Percentiles rank a stretch among this genome's conserved stretches.
Conservation (phyloP, 2,888 invertebrate genomes). For the Globia sparganii region DNA sequence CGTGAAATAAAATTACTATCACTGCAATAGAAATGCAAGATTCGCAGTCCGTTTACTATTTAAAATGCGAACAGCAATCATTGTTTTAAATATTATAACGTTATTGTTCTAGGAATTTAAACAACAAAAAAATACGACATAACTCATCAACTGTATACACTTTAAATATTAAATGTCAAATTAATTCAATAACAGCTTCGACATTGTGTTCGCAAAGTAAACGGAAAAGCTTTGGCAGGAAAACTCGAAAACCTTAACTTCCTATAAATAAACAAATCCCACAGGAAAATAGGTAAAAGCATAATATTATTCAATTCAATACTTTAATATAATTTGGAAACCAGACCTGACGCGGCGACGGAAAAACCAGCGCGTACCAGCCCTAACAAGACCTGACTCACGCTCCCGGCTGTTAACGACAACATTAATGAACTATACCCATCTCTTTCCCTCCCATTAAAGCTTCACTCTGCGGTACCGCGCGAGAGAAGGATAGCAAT, state of each 20-base stretch:
- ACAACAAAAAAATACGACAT: not conserved
- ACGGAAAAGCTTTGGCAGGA: conserved; percentile 7
- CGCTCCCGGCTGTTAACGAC: conserved; percentile 58
- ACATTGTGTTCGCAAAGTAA: conserved; percentile 21
- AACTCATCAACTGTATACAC: not conserved
- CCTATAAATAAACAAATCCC: conserved; percentile 37
- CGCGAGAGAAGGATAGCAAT: conserved; percentile 65
- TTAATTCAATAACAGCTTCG: conserved; percentile 4
- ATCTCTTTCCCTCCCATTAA: conserved; percentile 73
- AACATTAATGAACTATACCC: conserved; percentile 62
- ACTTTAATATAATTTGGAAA: conserved; percentile 59
- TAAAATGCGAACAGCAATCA: not conserved
- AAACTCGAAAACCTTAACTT: conserved; percentile 38
- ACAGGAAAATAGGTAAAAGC: conserved; percentile 46
- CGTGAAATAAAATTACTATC: not conserved
- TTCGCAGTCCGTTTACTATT: not conserved
- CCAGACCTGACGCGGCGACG: conserved; percentile 34
- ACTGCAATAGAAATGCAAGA: not conserved
- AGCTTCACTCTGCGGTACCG: conserved; percentile 44
- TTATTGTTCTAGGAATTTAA: not conserved
- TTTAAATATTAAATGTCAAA: conserved; percentile 1
- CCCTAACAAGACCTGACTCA: conserved; percentile 65
- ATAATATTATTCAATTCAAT: conserved; percentile 61
- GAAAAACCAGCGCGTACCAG: conserved; percentile 52
- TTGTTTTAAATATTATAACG: not conserved